Evolutionary conservation across 92 coral and sea anemone genomes (phyloP), one percentile per base, ranked within the genome.

Genomic region (Desmophyllum pertusum): DNA sequence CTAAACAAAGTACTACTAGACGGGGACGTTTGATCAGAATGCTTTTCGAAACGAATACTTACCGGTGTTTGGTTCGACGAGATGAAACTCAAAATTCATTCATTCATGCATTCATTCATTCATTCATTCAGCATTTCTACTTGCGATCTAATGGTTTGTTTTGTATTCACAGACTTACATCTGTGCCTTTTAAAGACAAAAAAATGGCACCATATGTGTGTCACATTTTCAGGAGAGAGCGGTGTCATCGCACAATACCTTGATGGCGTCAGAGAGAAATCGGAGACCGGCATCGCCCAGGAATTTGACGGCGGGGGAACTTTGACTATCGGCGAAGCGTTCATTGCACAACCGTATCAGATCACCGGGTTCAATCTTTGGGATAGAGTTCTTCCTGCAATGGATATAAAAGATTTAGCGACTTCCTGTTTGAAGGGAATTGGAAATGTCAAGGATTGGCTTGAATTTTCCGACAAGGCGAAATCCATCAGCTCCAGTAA

Each of bases 171-270:
- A 76, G 81, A n/a, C 9, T 76, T 11, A 4, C 23, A 2, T 55
- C 81, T n/a, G 25, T 9, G 29, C 27, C 3, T 55, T 55, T 77
- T 36, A 71, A 61, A 6, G 81, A 77, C 46, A 25, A 3, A 13
- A n/a, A 41, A 4, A 23, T 61, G 81, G 81, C 81, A 77, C 55
- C 81, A 77, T 40, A 39, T 38, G 31, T 77, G 70, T 27, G 10
- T 77, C 3, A 59, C 81, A 21, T 40, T 77, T 61, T 77, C 81
- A 59, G 72, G 72, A 38, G 70, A 77, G 45, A 77, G 81, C 40
- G 81, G 81, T 1, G 52, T 77, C 10, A 1, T 40, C 2, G 1
- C 71, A 23, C 53, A 39, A 3, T 77, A 59, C 46, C 51, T 21
- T 15, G 81, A 77, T 48, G 81, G 71, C 23, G 5, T 35, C 19